Conservation (phyloP, 2,888 invertebrate genomes). For the Pyrocoelia pectoralis region DNA sequence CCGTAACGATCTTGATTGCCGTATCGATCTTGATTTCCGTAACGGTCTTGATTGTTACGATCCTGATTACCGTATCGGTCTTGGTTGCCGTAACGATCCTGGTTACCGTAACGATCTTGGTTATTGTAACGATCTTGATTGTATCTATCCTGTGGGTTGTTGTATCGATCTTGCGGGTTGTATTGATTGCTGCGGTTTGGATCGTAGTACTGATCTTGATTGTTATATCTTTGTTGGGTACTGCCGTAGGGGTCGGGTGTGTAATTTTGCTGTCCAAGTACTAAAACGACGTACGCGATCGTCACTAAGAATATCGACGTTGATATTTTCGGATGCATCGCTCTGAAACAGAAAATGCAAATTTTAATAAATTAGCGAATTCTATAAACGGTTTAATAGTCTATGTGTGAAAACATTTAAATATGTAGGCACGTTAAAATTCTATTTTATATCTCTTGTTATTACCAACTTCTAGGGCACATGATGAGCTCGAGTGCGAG, state of each 20-base stretch:
- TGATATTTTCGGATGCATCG: conserved; percentile 26
- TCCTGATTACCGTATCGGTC: conserved; percentile 29
- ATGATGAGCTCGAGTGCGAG: no score
- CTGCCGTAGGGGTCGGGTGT: conserved; percentile 29
- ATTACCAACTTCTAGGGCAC: no score
- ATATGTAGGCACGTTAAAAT: no score
- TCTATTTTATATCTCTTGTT: no score
- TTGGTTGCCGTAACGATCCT: conserved; percentile 21
- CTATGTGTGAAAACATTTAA: no score
- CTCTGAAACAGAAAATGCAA: conserved; percentile 16
- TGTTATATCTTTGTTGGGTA: conserved; percentile 13
- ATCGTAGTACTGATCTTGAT: conserved; percentile 22
- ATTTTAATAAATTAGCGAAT: background rate
- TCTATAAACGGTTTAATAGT: no score
- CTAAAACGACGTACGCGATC: conserved; percentile 23
- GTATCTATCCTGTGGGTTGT: conserved; percentile 23
- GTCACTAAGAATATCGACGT: conserved; percentile 17
- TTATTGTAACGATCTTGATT: conserved; percentile 32
- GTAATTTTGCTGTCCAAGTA: conserved; percentile 27
- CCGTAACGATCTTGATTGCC: conserved; percentile 28
- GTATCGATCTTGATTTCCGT: conserved; percentile 27
- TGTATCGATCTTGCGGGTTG: conserved; percentile 20
- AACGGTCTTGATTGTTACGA: conserved; percentile 6
- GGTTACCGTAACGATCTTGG: conserved; percentile 23
- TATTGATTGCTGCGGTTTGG: conserved; percentile 27